These are phyloP conservation scores for Pediacus dermestoides DNA, from an alignment of 2,888 invertebrate species.

Conservation along the genomic window DNA sequence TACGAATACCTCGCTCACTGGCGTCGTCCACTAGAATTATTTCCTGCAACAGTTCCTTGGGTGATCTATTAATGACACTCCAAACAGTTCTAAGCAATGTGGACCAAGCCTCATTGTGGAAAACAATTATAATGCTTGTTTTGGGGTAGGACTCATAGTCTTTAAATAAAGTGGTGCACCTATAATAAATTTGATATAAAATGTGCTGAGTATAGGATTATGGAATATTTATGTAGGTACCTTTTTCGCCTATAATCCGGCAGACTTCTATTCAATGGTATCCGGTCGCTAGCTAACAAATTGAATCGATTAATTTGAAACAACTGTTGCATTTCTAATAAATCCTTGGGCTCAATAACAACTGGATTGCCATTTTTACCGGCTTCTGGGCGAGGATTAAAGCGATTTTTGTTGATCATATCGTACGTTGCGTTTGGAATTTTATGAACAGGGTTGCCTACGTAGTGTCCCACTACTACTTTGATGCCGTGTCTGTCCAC, in stretches of 20 bases:
- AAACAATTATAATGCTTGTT: conserved; percentile 91
- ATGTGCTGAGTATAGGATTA: background rate
- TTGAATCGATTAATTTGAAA: conserved; percentile 85
- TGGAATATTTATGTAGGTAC: conserved; percentile 49
- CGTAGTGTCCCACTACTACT: conserved; percentile 85
- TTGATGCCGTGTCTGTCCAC: conserved; percentile 71
- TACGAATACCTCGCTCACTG: conserved; percentile 69
- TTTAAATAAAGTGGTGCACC: conserved; percentile 61
- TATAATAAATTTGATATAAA: conserved; percentile 43
- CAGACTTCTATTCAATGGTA: conserved; percentile 77
- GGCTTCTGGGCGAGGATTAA: conserved; percentile 67
- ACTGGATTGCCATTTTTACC: conserved; percentile 81
- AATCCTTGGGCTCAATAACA: conserved; percentile 68
- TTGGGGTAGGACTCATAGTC: conserved; percentile 67
- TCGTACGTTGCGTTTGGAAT: conserved; percentile 68
- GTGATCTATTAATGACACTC: conserved; percentile 89
- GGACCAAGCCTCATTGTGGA: conserved; percentile 99
- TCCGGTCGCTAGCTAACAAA: conserved; percentile 81
- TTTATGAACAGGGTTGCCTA: conserved; percentile 67
- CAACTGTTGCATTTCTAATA: conserved; percentile 72
- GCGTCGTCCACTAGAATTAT: conserved; percentile 88
- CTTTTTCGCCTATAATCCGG: conserved; percentile 80
- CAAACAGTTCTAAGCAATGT: conserved; percentile 91
- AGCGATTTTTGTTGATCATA: conserved; percentile 72
- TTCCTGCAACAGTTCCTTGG: conserved; percentile 70